Base-by-base conservation (phyloP, 2,113 vertebrate species). In the Hippotragus niger region DNA sequence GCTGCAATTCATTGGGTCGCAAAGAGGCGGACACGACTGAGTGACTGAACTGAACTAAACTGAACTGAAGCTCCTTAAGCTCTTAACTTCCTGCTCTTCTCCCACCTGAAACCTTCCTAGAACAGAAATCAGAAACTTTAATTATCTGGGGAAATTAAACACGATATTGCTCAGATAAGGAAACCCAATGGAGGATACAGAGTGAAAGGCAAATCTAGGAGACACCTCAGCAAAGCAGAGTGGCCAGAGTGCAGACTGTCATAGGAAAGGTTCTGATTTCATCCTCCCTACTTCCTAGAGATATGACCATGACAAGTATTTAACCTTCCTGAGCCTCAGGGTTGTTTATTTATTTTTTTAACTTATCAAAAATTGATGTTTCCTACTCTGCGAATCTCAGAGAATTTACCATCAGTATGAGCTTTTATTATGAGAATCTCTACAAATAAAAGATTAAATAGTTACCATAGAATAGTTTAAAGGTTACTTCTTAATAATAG, bases 121-220 rank as follows among this genome's bases (percentile, higher is more conserved):
- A 88, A 40, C 3, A 76, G 13, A 82, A 94, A 81, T 91, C 60
- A 33, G 83, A 71, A 93, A 90, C 19, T 6, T 92, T 71, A 74
- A 15, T 88, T 96, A 74, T 88, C 31, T 0, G 5, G 40, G 36
- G 62, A 95, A 92, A 92, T 97, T 90, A 94, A 96, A 74, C 60
- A 76, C 9, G 9, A 8, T 71, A 43, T 87, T 90, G 57, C 29
- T 71, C 17, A 82, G 64, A 85, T 90, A 96, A 93, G 8, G 55
- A 93, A 95, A 43, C 12, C 14, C 27, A 64, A 7, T 10, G 52
- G 15, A 88, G 25, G 47, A 67, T 36, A 52, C 0, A 91, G 25
- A 47, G 16, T 36, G 6, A 78, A 91, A 91, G 82, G 60, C 6
- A 47, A 85, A 83, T 82, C 58, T 10, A 29, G 31, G 43, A 53